Conservation (phyloP, 2,113 vertebrate species). For the Jaculus jaculus region DNA sequence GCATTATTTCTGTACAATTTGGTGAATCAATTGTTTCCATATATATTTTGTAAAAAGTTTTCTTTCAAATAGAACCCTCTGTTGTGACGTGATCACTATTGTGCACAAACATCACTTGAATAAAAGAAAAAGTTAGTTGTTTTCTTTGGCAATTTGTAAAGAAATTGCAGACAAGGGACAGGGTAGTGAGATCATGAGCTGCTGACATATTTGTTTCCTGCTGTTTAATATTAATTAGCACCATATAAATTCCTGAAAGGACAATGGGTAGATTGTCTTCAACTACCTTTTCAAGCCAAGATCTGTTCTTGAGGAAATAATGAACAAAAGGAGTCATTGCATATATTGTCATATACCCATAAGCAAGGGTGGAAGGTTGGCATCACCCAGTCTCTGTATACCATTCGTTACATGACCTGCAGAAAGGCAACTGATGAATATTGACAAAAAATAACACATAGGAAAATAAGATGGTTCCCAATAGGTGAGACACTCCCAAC, state of each 20-base stretch:
- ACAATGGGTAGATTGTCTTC: conserved; percentile 20
- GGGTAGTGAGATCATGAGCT: background rate
- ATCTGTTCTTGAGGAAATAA: conserved; percentile 24
- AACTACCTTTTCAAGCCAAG: conserved; percentile 62
- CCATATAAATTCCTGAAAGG: conserved; percentile 48
- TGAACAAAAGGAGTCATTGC: conserved; percentile 45
- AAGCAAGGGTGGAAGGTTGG: background rate
- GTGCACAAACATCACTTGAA: background rate
- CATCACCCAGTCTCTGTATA: background rate
- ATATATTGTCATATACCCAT: conserved; percentile 12
- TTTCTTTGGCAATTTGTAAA: conserved; percentile 36
- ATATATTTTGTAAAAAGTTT: background rate
- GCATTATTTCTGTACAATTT: background rate
- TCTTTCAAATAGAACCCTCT: background rate
- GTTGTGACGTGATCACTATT: background rate
- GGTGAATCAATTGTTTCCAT: background rate
- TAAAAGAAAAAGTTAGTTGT: background rate
- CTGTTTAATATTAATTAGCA: conserved; percentile 68
- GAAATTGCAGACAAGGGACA: background rate
- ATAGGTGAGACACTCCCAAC: background rate
- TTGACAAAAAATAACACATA: background rate
- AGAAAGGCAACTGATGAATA: background rate
- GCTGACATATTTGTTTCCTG: conserved; percentile 52
- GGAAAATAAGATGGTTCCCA: background rate
- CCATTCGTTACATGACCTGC: background rate